Evolutionary conservation across 2,797 vertebrate genomes (phyloP), one percentile per base, ranked within the genome.

Genomic region (Trachurus trachurus): DNA sequence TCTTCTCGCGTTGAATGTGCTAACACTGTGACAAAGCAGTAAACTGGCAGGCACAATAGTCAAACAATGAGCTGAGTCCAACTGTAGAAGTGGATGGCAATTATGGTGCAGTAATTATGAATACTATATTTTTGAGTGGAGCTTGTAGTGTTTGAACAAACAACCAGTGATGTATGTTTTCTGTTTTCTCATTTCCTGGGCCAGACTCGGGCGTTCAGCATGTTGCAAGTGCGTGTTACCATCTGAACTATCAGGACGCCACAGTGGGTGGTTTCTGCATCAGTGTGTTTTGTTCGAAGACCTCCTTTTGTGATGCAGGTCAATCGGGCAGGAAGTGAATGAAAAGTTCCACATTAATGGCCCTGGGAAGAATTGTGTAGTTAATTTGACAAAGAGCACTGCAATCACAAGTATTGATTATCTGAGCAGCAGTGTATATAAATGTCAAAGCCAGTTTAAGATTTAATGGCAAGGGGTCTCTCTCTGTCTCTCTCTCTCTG

Each of bases 381-480:
- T 49, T 56, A 57, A 69, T 37, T 50, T 58, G 26, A 37, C 26
- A 63, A 70, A 71, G 56, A 70, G 54, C 17, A 61, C 10, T 19
- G 26, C 42, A 45, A 58, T 71, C 67, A 66, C 50, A 57, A 19
- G 37, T 50, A 76, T 71, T 50, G 72, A 81, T 76, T 61, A 66
- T 37, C 34, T 61, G 60, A 52, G 45, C n/a, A 63, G 22, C 56
- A 68, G 62, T 54, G 44, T 45, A 45, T 17, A 45, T 45, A 45
- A 17, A 45, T 45, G 29, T 12, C 19, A 22, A 42, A 49, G 56
- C 29, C 29, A 13, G 5, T 39, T 42, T 17, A n/a, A 26, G n/a
- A 45, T n/a, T 60, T 52, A 13, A 64, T 9, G 52, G 3, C 22
- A 68, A 50, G 16, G 16, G 4, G 9, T 22, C 6, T 65, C 42